Evolutionary conservation across 1,140 invertebrate species (phyloP), one percentile per base, ranked within the genome.

Genomic region (Pseudobourletiella spinata): DNA sequence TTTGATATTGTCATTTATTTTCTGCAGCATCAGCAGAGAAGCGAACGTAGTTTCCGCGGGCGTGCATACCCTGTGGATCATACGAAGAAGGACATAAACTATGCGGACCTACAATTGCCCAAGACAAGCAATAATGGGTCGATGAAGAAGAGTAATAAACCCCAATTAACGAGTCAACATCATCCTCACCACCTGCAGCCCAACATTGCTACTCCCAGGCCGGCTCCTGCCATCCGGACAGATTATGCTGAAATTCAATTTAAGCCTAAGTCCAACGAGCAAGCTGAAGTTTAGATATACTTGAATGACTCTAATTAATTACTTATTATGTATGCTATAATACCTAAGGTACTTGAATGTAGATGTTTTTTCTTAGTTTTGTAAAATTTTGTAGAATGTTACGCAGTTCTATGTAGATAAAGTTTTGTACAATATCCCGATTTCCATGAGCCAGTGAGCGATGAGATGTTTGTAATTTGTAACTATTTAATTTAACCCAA

Each of bases 91-190:
- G 65, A 67, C 54, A 67, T 70, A 24, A 70, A 70, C 42, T 69
- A 69, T 39, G 55, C 67, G 18, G 68, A 70, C 42, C 65, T 70
- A 28, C 68, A 70, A 43, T 55, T 70, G 25, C 68, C 68, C 2
- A 66, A 65, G 55, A 66, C 68, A 39, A 63, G 59, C 48, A 70
- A 70, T 52, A 70, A 70, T 57, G 68, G 68, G 14, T 67, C 64
- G 15, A 70, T 70, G 68, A 70, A 70, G 52, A 70, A 70, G 39
- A 70, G 64, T 44, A 70, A 66, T 28, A 64, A 66, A 51, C 22
- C 32, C 16, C n/a, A n/a, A n/a, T n/a, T n/a, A n/a, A 44, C 59
- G 14, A 55, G 54, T 51, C 59, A 55, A 3, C 63, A 65, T 42
- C 64, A 52, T 4, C 59, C 50, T 18, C 63, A 61, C 8, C 39